Evolutionary conservation across 2,113 vertebrate genomes (phyloP).

Genomic region (Neogale vison): DNA sequence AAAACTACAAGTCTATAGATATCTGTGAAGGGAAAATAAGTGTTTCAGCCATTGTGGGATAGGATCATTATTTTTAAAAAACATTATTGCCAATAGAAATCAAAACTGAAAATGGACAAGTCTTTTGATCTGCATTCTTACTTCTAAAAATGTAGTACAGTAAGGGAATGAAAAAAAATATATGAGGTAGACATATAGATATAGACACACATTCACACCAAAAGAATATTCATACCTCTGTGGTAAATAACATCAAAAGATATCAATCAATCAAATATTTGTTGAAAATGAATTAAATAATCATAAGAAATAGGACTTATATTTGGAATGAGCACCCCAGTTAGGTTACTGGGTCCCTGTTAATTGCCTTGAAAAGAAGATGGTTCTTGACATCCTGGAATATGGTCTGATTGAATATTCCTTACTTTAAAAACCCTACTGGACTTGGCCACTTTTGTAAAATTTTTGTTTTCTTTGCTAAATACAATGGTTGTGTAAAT

Average conservation of each 20-base stretch:
- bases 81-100: background rate
- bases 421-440: background rate
- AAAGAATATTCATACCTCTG: background rate
- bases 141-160: background rate
- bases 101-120: background rate
- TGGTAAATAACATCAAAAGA: slow-evolving; percentile 1
- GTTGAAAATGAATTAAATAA: background rate
- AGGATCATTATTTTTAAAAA: background rate
- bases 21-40: background rate
- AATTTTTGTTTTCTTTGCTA: background rate
- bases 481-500: background rate
- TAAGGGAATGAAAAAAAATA: background rate
- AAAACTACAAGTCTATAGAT: background rate
- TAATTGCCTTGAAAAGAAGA: background rate
- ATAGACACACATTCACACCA: background rate
- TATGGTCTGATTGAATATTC: background rate
- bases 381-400: background rate
- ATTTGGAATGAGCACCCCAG: background rate
- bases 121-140: background rate
- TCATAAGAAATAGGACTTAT: background rate
- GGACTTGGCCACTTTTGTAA: background rate
- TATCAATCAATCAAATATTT: background rate
- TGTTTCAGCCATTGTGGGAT: background rate
- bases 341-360: background rate
- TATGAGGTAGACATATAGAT: background rate